Evolutionary conservation across 2,888 invertebrate species (phyloP), one percentile per base, ranked within the genome.

Genomic region (Stictocephala bisonia): DNA sequence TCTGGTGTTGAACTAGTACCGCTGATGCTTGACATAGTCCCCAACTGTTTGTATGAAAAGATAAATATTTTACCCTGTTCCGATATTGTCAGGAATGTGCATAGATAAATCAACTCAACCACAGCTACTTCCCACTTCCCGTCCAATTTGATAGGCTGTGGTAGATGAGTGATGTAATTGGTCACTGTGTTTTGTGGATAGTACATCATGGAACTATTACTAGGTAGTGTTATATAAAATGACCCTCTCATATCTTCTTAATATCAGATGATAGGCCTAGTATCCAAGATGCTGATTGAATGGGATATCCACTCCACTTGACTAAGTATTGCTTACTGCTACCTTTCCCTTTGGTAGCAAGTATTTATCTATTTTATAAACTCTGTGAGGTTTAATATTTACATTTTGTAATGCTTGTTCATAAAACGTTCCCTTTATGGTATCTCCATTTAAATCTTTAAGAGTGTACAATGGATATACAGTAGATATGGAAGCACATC

Each of bases 161-260:
- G 78, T 56, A 81, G 48, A 20, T 78, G 77, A 7, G 80, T 81
- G 48, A 18, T 74, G 71, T 77, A 82, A 31, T 75, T 66, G 9
- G 80, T 74, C 3, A 80, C 75, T 20, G 75, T 80, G 71, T 81
- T 81, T 27, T 77, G 69, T 0, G 78, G 78, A 75, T 78, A 80
- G 58, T 78, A 78, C 0, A 66, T 1, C 74, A 78, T 76, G 15
- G 78, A 79, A 44, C 77, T 79, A 70, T 80, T 64, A 35, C 64
- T 64, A n/a, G 64, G 64, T 7, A 64, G 22, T 35, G 35, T 35
- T 9, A 35, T 11, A 20, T 64, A 64, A 64, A 64, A 35, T 18
- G 22, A 27, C 3, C 35, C 18, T 11, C 22, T 64, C 58, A 58
- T 58, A 13, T 51, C 24, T 20, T 18, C 13, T 18, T 51, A 51